Evolutionary conservation across 2,113 vertebrate genomes (phyloP), one percentile per base, ranked within the genome.

Genomic region (Pungitius pungitius): DNA sequence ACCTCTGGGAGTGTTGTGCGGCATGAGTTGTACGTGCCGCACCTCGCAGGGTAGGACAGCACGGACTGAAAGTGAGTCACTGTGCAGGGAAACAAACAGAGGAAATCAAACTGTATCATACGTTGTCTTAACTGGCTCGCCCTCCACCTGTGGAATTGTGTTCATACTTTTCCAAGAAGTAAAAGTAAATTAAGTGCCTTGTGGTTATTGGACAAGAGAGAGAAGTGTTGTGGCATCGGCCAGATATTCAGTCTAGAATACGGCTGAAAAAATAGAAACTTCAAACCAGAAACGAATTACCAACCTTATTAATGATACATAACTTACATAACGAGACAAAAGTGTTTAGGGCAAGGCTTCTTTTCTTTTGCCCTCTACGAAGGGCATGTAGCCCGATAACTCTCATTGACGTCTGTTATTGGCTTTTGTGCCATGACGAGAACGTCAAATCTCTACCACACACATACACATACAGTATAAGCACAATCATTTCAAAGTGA

Each of bases 1-100:
- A 76, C 85, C 72, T 85, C 59, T 73, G 88, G 90, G 91, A 86
- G 90, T 88, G 87, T 82, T 87, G 43, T 86, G 59, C 71, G 89
- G 89, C 88, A 89, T 91, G 89, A 75, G 54, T 42, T 51, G 57
- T 71, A 60, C 13, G 37, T 26, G 89, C 12, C 90, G 75, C 91
- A 89, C 92, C 92, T 83, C 86, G 74, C 56, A 74, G 75, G 77
- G 78, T 42, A 85, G 77, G 81, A 83, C 85, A 3, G 33, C 82
- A 82, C 63, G 22, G 54, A 54, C 73, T 40, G 12, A 78, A 84
- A 58, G 64, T 90, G 87, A 91, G 75, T 91, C 87, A 87, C 20
- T 15, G 30, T 1, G 0, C 17, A n/a, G 51, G n/a, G 43, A 86
- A 86, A 75, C 68, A 79, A 81, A 77, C 13, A n/a, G 40, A 70